phyloP scores from a whole-genome alignment of 2,113 vertebrate species.

The Hoplias malabaricus region DNA sequence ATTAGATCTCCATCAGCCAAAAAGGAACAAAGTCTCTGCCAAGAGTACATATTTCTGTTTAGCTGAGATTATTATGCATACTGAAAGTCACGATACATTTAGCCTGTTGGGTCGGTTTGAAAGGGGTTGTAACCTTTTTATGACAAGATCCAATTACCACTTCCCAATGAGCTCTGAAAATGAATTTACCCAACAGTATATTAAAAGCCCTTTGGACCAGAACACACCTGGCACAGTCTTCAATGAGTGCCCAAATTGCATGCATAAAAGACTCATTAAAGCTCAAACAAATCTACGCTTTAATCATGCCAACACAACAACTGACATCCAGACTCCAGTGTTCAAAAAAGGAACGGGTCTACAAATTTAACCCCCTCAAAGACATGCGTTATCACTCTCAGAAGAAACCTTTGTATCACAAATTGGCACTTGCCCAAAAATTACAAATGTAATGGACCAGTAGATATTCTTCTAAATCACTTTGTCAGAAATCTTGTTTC shows the following conservation, averaged over 20 bases:
- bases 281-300: background rate
- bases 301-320: background rate
- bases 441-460: too few relatives aligned
- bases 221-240: conserved; percentile 7
- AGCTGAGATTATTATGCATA: conserved; percentile 17
- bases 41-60: conserved; percentile 25
- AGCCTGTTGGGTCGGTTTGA: background rate
- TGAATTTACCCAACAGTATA: background rate
- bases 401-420: too few relatives aligned
- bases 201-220: conserved; percentile 8
- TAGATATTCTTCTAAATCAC: too few relatives aligned
- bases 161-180: conserved; percentile 11
- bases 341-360: background rate
- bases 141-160: conserved; percentile 34
- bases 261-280: background rate
- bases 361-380: background rate
- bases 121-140: conserved; percentile 32
- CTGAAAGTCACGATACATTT: conserved; percentile 15
- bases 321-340: background rate
- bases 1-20: background rate
- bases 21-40: conserved; percentile 18
- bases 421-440: too few relatives aligned
- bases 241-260: background rate
- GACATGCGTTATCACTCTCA: background rate
- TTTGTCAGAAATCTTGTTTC: too few relatives aligned